Base-by-base conservation (phyloP, 64 coral and sea anemone genomes). In the Pocillopora verrucosa region DNA sequence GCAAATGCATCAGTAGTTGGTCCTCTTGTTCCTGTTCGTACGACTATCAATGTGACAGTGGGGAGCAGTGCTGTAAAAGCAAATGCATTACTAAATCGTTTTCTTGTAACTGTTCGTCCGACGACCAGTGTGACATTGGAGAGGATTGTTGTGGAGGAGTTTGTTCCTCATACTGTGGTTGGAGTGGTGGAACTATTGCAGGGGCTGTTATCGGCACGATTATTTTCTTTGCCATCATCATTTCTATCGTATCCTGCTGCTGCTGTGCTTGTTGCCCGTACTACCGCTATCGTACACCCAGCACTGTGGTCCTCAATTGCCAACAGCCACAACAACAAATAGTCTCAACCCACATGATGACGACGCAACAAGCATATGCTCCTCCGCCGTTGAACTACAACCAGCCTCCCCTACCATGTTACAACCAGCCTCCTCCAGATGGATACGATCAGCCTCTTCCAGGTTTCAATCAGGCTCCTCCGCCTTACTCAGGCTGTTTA, bases 251-350 rank as follows among this genome's bases (percentile, higher is more conserved):
- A 36, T 36, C 82, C 56, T 85, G 64, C 22, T 72, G 11, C 61
- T 85, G 9, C 19, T 85, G 82, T 72, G 64, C 65, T 1, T 72
- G 82, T 20, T 70, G 82, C 10, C 82, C 82, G 38, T 72, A 58
- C 38, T 85, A 72, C 65, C 82, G 63, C 22, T 11, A 57, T 15
- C 36, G 82, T 24, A 9, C 56, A 13, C 79, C 25, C 1, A 59
- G 79, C 3, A 58, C 78, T 13, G 59, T 80, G 1, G 17, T 81
- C 22, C 25, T 81, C 22, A 36, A 58, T 0, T n/a, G 30, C 1
- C 79, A 59, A 11, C 76, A 30, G 30, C 0, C 76, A 0, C 59
- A 81, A 58, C 59, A 81, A 37, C 64, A 16, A 22, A 34, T 85
- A 9, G 82, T 85, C 12, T 58, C 82, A 12, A 72, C 82, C 1